These are phyloP conservation scores for Lipophrys pholis DNA, from an alignment of 2,113 vertebrate genomes.

Conservation along the genomic window DNA sequence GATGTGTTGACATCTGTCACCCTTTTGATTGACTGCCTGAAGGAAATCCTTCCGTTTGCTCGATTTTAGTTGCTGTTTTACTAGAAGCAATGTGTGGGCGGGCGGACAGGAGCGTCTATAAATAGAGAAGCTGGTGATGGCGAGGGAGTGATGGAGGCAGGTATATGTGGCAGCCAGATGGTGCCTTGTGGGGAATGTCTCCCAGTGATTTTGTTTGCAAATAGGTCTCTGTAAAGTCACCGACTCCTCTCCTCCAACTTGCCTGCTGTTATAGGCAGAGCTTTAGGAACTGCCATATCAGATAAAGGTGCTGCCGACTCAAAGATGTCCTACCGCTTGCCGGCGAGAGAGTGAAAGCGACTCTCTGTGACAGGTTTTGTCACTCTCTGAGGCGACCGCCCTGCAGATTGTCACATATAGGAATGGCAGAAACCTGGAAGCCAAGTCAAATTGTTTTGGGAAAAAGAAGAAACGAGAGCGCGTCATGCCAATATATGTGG, in stretches of 20 bases:
- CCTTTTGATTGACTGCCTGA: constrained; percentile 61
- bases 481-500: constrained; percentile 62
- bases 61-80: constrained; percentile 67
- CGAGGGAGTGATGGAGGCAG: constrained; percentile 70
- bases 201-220: constrained; percentile 83
- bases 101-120: constrained; percentile 67
- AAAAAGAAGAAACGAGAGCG: constrained; percentile 55
- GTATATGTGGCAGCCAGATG: constrained; percentile 80
- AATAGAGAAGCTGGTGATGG: constrained; percentile 69
- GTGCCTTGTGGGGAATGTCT: constrained; percentile 78
- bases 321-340: constrained; percentile 69
- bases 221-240: constrained; percentile 76
- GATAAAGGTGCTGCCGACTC: constrained; percentile 78
- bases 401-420: constrained; percentile 79
- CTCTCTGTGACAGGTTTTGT: constrained; percentile 78
- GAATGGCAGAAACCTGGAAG: constrained; percentile 72
- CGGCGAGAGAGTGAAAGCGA: constrained; percentile 69
- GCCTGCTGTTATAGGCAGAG: constrained; percentile 65
- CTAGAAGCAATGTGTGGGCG: constrained; percentile 61
- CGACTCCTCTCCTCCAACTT: constrained; percentile 63
- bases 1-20: constrained; percentile 64
- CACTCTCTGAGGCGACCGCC: constrained; percentile 74
- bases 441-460: constrained; percentile 76
- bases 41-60: constrained; percentile 62
- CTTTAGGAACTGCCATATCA: constrained; percentile 79